These are phyloP conservation scores for Vireo griseus DNA, from an alignment of 2,797 vertebrate genomes.

Conservation along the genomic window DNA sequence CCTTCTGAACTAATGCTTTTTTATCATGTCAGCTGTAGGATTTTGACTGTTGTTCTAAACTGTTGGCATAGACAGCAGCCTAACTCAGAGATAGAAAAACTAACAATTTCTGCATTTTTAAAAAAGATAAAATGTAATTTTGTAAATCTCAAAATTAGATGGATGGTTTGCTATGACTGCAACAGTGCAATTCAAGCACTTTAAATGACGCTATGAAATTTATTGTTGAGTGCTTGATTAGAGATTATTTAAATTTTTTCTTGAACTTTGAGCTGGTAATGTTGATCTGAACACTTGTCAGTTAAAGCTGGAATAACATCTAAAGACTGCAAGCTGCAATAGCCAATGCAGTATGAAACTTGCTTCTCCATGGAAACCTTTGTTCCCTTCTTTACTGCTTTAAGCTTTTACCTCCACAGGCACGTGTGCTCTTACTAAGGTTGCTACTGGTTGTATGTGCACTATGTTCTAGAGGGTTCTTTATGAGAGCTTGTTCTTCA, in stretches of 20 bases:
- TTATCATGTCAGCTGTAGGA: not conserved
- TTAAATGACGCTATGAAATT: not conserved
- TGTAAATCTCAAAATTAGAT: not conserved
- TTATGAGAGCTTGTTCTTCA: not conserved
- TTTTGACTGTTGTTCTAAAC: not conserved
- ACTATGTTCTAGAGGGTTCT: not conserved
- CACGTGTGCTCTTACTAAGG: not conserved
- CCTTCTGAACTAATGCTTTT: not conserved
- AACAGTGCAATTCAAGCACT: not conserved
- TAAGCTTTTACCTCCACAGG: not conserved
- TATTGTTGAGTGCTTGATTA: not conserved
- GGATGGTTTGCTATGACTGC: not conserved
- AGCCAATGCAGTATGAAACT: not conserved
- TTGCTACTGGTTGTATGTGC: not conserved
- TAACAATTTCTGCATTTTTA: not conserved
- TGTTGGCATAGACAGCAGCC: not conserved
- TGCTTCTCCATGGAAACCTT: not conserved
- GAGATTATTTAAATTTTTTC: not conserved
- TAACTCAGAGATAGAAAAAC: not conserved
- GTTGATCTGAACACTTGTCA: not conserved
- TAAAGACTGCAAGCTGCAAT: not conserved
- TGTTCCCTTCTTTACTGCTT: not conserved
- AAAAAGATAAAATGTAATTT: not conserved
- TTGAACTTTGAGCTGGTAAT: not conserved
- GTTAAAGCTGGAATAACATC: not conserved